Evolutionary conservation across 1,140 invertebrate species (phyloP), one percentile per base, ranked within the genome.

Genomic region (Glossosoma conforme): DNA sequence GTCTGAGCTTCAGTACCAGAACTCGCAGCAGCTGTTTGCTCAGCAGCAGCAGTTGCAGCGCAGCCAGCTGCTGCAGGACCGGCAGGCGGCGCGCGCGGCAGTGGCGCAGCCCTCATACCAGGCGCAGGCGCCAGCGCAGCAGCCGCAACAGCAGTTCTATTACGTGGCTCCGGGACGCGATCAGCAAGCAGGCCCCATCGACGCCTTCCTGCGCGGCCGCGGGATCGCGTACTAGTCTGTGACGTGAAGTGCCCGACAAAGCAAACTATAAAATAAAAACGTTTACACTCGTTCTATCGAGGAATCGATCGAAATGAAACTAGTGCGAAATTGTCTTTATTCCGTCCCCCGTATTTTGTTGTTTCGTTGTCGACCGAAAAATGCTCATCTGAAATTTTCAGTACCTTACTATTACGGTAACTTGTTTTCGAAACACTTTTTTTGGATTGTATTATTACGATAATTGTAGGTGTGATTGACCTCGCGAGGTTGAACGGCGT

Each of bases 171-270:
- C 79, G 0, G 60, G 69, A 44, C 8, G 65, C n/a, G 68, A 72
- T 2, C 70, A 74, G 38, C 72, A 78, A 2, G 70, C 75, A 21
- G 83, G 85, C 14, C 86, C 88, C 62, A 88, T 90, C 61, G 86
- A 89, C 63, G 84, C 86, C 25, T 90, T 89, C 69, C 77, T 90
- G 30, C 77, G 85, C 64, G 83, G 82, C 28, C 82, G 85, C 62
- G 81, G 81, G 61, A 78, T 83, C 59, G 75, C 78, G 56, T 81
- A 81, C 65, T 83, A 15, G 21, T 24, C 18, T 25, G 15, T 15
- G 15, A n/a, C n/a, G n/a, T n/a, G n/a, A n/a, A 30, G 50, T 52
- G 49, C 18, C 40, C 10, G 17, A n/a, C 18, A 32, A 35, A 20
- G 42, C 44, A 43, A 56, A 58, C 55, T 53, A 43, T 53, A 57